These are phyloP conservation scores for Drosophila ustulata DNA, from an alignment of 2,888 invertebrate genomes.

Conservation along the genomic window DNA sequence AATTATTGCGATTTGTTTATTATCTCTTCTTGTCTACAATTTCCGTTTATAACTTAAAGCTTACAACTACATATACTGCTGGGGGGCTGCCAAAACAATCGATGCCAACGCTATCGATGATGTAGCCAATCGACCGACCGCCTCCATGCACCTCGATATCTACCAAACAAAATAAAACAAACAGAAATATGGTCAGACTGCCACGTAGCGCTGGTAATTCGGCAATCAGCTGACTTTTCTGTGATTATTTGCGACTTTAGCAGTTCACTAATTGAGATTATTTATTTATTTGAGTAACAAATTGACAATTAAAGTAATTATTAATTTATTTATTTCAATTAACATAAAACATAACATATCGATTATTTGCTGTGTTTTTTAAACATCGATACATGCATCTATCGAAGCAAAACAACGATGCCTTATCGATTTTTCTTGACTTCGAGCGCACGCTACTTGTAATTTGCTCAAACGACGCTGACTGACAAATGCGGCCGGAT, in stretches of 20 bases:
- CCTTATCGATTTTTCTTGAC: neutral
- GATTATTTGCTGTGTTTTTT: neutral
- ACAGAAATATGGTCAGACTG: constrained; percentile 5
- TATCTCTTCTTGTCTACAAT: constrained; percentile 35
- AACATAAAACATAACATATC: neutral
- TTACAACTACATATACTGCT: constrained; percentile 53
- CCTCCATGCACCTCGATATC: constrained; percentile 20
- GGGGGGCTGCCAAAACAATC: constrained; percentile 37
- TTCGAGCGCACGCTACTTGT: neutral
- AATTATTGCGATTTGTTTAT: constrained; percentile 47
- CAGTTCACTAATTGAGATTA: no score
- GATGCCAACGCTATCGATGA: constrained; percentile 34
- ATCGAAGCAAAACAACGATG: neutral
- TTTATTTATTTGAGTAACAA: no score
- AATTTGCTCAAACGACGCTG: neutral
- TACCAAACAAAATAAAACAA: constrained; percentile 4
- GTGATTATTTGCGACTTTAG: no score
- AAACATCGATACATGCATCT: neutral
- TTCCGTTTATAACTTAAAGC: constrained; percentile 57
- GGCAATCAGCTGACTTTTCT: neutral
- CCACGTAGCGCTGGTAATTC: constrained; percentile 32
- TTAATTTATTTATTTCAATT: neutral
- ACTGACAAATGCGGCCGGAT: constrained; percentile 68
- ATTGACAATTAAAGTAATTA: neutral
- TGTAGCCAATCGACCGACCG: constrained; percentile 23